A percentile compares a stretch with the other conserved stretches of the same genome.
phyloP scores from a whole-genome alignment of 2,797 vertebrate species.

The Pipistrellus nathusii region DNA sequence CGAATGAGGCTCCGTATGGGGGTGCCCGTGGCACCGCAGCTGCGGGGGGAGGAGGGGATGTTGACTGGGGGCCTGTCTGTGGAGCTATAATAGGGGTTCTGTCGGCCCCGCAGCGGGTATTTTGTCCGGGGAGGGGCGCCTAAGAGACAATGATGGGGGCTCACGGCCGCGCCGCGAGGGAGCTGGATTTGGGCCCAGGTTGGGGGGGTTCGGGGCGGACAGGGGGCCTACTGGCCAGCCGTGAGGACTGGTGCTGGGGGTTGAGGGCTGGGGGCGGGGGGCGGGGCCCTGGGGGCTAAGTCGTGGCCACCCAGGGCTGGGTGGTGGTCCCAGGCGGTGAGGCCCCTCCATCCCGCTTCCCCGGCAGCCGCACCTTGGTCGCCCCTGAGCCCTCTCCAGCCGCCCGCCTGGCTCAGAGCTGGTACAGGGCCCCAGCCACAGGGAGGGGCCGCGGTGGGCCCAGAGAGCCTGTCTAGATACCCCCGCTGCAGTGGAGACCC shows the following conservation, averaged over 20 bases:
- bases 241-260: neutral
- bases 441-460: neutral
- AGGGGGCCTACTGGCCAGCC: neutral
- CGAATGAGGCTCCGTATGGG: neutral
- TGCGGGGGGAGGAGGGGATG: slow-evolving; percentile 17
- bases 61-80: slow-evolving; percentile 37
- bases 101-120: slow-evolving; percentile 58
- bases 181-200: slow-evolving; percentile 63
- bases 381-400: slow-evolving; percentile 5
- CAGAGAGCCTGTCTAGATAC: neutral
- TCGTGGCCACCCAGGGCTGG: neutral
- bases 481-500: neutral
- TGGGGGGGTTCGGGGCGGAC: neutral
- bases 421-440: neutral
- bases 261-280: slow-evolving; percentile 21
- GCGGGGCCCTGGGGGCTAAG: slow-evolving; percentile 27
- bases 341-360: slow-evolving; percentile 34
- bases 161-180: slow-evolving; percentile 54
- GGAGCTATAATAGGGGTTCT: slow-evolving; percentile 26
- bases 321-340: neutral
- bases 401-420: neutral
- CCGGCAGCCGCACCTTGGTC: slow-evolving; percentile 35
- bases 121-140: neutral
- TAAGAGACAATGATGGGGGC: slow-evolving; percentile 18
- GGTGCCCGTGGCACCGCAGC: slow-evolving; percentile 43